These are phyloP conservation scores for Drosophila nigromelanica DNA, from an alignment of 1,140 invertebrate genomes.

Conservation along the genomic window DNA sequence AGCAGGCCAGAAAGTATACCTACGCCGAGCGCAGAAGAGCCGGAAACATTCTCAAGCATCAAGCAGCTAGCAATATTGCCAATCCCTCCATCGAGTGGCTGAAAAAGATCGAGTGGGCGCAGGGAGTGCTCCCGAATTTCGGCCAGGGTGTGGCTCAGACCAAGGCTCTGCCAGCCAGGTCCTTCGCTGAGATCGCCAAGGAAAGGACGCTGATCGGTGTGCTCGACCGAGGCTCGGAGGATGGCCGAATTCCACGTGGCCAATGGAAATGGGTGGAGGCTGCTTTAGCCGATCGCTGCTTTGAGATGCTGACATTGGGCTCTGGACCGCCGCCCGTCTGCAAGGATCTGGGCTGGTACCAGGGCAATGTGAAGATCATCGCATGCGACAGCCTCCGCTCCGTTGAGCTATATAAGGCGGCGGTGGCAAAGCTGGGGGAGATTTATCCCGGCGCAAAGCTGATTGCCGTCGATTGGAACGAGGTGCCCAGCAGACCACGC, in stretches of 20 bases:
- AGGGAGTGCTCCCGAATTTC: conserved; percentile 1
- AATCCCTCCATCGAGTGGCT: background rate
- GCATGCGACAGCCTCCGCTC: conserved; percentile 10
- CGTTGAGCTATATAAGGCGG: conserved; percentile 8
- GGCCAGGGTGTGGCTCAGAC: background rate
- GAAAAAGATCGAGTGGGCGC: conserved; percentile 5
- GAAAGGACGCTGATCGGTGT: conserved; percentile 2
- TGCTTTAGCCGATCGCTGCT: conserved; percentile 2
- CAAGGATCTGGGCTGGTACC: conserved; percentile 23
- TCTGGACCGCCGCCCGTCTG: conserved; percentile 4
- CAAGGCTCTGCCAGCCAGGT: background rate
- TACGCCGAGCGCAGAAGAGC: background rate
- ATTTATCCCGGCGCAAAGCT: conserved; percentile 16
- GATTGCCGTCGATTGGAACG: conserved; percentile 3
- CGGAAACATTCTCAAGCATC: background rate
- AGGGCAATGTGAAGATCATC: conserved; percentile 15
- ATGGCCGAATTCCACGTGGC: conserved; percentile 1
- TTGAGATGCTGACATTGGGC: background rate
- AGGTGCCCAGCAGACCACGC: background rate
- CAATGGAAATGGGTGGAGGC: conserved; percentile 18
- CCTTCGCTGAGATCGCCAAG: conserved; percentile 4
- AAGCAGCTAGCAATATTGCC: background rate
- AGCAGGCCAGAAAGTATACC: background rate
- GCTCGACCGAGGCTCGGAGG: background rate
- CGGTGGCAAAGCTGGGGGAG: conserved; percentile 2